These are phyloP conservation scores for Delichon dasypus DNA, from an alignment of 2,797 vertebrate species.

Conservation along the genomic window DNA sequence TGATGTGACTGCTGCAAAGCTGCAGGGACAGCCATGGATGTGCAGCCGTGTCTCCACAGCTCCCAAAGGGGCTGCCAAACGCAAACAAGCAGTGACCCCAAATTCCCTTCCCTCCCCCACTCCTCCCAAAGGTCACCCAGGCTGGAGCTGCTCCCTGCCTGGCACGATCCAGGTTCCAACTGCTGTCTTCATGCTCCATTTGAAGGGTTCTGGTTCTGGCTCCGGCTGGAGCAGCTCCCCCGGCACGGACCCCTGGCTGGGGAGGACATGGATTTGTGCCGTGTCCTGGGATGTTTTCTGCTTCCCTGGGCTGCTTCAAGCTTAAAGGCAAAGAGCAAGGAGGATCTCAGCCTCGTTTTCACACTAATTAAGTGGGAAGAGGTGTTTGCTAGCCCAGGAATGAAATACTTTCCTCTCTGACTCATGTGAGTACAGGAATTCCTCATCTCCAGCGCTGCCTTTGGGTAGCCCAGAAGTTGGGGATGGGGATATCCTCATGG, in stretches of 20 bases:
- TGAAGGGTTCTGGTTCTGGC: background rate
- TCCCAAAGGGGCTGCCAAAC: background rate
- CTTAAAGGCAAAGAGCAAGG: background rate
- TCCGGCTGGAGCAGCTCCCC: background rate
- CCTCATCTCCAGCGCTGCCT: background rate
- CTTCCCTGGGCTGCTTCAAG: background rate
- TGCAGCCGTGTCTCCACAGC: background rate
- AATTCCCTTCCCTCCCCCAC: background rate
- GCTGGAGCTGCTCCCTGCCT: background rate
- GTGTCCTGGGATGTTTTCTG: background rate
- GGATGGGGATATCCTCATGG: accelerated
- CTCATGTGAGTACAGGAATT: background rate
- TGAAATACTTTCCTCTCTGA: conserved; percentile 27
- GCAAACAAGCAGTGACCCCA: background rate
- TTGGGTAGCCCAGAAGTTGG: background rate
- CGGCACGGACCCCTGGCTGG: accelerated
- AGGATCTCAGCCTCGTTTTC: background rate
- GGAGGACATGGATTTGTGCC: background rate
- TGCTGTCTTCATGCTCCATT: background rate
- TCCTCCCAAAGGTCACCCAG: background rate
- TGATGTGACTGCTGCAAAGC: conserved; percentile 12
- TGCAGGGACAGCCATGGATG: background rate
- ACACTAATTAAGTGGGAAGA: background rate
- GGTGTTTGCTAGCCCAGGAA: background rate
- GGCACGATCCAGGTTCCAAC: background rate